Conservation (phyloP, 2,888 invertebrate species). For the Parnassius apollo region DNA sequence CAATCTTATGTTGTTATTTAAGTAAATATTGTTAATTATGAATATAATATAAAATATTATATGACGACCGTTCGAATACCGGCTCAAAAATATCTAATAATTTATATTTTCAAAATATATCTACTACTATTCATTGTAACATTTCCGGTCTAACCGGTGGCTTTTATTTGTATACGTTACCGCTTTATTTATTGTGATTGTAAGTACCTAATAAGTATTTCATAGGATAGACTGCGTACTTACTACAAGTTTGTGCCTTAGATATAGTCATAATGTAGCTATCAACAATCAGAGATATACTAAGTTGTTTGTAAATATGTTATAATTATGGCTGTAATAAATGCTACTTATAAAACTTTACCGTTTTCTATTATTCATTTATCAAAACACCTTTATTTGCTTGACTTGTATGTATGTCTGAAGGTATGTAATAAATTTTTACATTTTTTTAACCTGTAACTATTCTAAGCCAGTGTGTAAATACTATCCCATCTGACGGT, state of each 20-base stretch:
- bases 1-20: no score
- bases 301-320: slow-evolving; percentile 30
- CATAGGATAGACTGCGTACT: slow-evolving; percentile 33
- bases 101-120: background rate
- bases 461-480: no score
- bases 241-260: slow-evolving; percentile 32
- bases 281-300: slow-evolving; percentile 6
- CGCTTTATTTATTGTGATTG: slow-evolving; percentile 55
- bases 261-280: slow-evolving; percentile 25
- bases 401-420: no score
- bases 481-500: no score
- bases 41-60: no score
- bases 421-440: no score
- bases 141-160: slow-evolving; percentile 25
- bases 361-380: no score
- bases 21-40: no score
- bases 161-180: slow-evolving; percentile 40
- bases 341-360: slow-evolving; percentile 18
- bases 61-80: no score
- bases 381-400: no score
- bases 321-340: slow-evolving; percentile 27
- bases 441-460: no score
- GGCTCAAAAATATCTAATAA: no score
- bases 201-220: slow-evolving; percentile 39
- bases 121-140: background rate